These are phyloP conservation scores for Osmerus eperlanus DNA, from an alignment of 2,113 vertebrate species.

Conservation along the genomic window DNA sequence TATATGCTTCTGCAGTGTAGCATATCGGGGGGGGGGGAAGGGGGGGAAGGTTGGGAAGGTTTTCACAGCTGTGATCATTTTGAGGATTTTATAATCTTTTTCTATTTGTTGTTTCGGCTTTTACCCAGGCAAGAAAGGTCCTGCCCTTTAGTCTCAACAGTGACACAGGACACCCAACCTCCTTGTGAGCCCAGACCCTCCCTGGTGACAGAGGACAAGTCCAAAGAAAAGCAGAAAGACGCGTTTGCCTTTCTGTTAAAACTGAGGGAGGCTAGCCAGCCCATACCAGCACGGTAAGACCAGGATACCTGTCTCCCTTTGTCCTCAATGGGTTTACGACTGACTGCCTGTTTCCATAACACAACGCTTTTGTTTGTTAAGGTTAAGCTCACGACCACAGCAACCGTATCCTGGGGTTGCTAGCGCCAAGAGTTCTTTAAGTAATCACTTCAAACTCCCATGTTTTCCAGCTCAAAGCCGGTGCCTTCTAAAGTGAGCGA, in stretches of 20 bases:
- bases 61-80: background rate
- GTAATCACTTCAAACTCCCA: background rate
- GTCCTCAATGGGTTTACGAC: background rate
- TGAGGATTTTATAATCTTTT: background rate
- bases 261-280: conserved; percentile 40
- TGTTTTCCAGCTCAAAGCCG: conserved; percentile 33
- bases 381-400: background rate
- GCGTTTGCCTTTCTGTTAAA: conserved; percentile 52
- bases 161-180: background rate
- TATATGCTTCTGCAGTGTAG: too few relatives aligned
- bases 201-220: background rate
- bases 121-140: conserved; percentile 7
- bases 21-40: too few relatives aligned
- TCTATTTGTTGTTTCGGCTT: background rate
- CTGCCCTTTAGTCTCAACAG: background rate
- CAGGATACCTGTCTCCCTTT: background rate
- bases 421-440: too few relatives aligned
- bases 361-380: background rate
- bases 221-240: conserved; percentile 18
- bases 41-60: background rate
- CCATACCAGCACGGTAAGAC: conserved; percentile 48
- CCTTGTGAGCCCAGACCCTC: background rate
- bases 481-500: conserved; percentile 26
- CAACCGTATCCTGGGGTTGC: background rate
- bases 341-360: background rate